phyloP scores from a whole-genome alignment of 37 sponge, comb jelly and placozoan species.

The Axinella damicornis region DNA sequence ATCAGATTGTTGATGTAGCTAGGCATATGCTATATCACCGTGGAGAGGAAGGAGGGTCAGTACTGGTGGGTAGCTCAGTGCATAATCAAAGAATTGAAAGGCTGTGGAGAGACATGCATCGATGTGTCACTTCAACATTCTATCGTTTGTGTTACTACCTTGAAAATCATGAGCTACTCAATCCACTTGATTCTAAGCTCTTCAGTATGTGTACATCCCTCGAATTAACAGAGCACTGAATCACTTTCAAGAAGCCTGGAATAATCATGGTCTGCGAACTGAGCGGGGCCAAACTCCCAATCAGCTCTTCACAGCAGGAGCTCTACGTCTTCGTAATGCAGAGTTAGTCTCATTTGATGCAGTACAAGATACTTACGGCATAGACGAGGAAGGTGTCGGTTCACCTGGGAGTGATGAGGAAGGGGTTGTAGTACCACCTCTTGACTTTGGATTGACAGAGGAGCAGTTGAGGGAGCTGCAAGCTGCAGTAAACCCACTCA shows the following conservation, averaged over 20 bases:
- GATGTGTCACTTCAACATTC: conserved; percentile 34
- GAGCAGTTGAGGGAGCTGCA: conserved; percentile 2
- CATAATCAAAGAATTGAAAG: too few species aligned
- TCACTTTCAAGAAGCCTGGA: too few species aligned
- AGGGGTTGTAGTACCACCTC: conserved; percentile 21
- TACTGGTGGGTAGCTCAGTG: too few species aligned
- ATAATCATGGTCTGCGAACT: too few species aligned
- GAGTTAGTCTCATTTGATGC: conserved; percentile 19
- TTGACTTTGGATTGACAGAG: not conserved
- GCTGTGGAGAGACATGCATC: conserved; percentile 33
- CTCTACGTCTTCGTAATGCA: not conserved
- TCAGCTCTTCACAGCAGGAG: too few species aligned
- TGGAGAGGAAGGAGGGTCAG: conserved; percentile 38
- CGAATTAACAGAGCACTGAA: too few species aligned
- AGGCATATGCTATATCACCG: conserved; percentile 60
- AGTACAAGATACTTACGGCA: conserved; percentile 30
- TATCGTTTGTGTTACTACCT: conserved; percentile 52
- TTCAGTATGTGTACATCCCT: too few species aligned
- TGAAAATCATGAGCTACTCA: conserved; percentile 27
- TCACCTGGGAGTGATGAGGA: conserved; percentile 1
- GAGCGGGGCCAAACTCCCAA: too few species aligned
- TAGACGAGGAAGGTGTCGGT: not conserved
- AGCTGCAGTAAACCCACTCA: conserved; percentile 18
- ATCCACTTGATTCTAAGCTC: conserved; percentile 1
- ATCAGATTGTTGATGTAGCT: conserved; percentile 59